phyloP scores from a whole-genome alignment of 2,113 vertebrate species.

The Sisor rabdophorus region DNA sequence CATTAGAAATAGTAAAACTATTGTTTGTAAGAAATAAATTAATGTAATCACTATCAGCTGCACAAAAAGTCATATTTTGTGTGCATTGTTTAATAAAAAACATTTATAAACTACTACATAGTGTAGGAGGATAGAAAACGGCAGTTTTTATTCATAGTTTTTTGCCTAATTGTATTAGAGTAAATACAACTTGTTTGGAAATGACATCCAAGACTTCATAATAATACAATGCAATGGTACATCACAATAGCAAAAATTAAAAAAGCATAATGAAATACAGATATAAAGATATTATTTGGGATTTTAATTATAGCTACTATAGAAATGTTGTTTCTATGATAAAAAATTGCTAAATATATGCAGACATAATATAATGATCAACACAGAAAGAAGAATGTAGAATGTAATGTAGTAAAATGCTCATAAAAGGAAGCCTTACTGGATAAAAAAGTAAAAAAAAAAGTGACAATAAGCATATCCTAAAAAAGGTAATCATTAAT shows the following conservation, averaged over 20 bases:
- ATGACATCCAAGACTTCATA: neutral
- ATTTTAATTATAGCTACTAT: neutral
- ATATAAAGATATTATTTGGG: neutral
- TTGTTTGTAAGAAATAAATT: neutral
- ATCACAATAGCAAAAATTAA: too few species aligned
- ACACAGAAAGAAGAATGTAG: neutral
- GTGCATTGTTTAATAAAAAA: neutral
- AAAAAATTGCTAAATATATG: neutral
- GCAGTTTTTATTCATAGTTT: neutral
- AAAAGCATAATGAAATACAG: too few species aligned
- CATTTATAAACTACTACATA: neutral
- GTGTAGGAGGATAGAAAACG: neutral
- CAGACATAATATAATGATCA: neutral
- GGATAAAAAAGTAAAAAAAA: neutral
- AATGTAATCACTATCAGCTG: neutral
- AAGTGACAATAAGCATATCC: neutral
- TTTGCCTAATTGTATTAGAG: neutral
- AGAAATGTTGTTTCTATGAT: neutral
- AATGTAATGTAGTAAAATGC: neutral
- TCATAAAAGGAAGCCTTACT: neutral
- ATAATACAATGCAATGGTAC: neutral
- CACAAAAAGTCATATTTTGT: neutral
- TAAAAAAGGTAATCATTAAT: neutral
- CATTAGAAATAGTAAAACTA: too few species aligned
- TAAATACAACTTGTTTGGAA: neutral